A percentile compares a stretch with the other conserved stretches of the same genome.
phyloP scores from a whole-genome alignment of 2,797 vertebrate genomes.

The Naso thynnoides region DNA sequence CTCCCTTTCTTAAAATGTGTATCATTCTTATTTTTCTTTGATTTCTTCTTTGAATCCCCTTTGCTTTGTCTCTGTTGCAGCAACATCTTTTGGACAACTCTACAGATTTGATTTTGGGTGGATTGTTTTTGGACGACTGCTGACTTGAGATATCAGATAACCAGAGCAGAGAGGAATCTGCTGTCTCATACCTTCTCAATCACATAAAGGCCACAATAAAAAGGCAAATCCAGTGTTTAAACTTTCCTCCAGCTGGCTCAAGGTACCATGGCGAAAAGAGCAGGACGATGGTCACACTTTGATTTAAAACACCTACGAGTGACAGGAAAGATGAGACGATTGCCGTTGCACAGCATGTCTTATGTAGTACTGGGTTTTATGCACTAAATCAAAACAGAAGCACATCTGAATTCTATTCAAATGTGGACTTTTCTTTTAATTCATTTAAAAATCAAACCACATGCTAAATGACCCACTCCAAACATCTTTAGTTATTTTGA shows the following conservation, averaged over 20 bases:
- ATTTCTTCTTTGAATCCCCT: constrained; percentile 11
- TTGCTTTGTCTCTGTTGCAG: constrained; percentile 39
- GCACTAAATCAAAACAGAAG: constrained; percentile 38
- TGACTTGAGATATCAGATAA: constrained; percentile 42
- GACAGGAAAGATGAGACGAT: constrained; percentile 43
- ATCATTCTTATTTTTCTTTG: background rate
- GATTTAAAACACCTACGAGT: constrained; percentile 42
- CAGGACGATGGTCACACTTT: constrained; percentile 39
- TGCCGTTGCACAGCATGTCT: constrained; percentile 12
- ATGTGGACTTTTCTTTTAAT: constrained; percentile 33
- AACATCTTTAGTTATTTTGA: constrained; percentile 39
- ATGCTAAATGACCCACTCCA: constrained; percentile 38
- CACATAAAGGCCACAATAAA: constrained; percentile 7
- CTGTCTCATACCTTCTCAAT: constrained; percentile 24
- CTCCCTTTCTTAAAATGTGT: background rate
- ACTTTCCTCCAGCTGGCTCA: constrained; percentile 40
- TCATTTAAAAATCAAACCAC: constrained; percentile 51
- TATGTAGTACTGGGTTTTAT: constrained; percentile 19
- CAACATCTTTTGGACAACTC: constrained; percentile 15
- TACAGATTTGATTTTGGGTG: constrained; percentile 42
- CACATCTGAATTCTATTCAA: constrained; percentile 55
- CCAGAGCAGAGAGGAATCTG: constrained; percentile 29
- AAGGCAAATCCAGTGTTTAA: background rate
- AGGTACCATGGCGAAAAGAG: background rate
- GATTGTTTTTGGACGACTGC: constrained; percentile 25